phyloP scores from a whole-genome alignment of 1,140 invertebrate genomes.

The Papilio polytes region DNA sequence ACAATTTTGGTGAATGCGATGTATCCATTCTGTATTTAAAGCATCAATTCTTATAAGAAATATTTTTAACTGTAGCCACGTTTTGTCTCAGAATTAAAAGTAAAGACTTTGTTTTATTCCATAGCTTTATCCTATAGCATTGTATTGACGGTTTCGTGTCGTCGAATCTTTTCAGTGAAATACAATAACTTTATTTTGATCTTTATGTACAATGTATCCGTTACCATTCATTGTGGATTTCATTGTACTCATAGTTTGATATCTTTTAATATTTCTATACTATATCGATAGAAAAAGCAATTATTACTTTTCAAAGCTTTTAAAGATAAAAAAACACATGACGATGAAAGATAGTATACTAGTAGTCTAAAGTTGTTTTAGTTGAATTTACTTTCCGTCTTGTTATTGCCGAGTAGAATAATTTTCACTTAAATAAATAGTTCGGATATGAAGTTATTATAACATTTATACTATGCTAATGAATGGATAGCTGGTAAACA shows the following conservation, averaged over 20 bases:
- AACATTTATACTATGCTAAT: not conserved
- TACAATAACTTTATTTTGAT: not conserved
- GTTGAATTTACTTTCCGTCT: no score
- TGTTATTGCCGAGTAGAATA: not conserved
- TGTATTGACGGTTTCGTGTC: not conserved
- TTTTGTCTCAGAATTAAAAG: not conserved
- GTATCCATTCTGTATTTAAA: no score
- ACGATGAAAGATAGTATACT: no score
- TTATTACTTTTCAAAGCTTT: no score
- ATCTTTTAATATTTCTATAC: not conserved
- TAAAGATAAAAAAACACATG: no score
- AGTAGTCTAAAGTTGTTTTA: no score
- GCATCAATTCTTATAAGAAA: no score
- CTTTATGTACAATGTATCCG: not conserved
- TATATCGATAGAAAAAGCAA: no score
- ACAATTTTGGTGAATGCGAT: no score
- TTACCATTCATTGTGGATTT: not conserved
- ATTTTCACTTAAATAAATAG: not conserved
- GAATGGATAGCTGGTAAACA: not conserved
- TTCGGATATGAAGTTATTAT: not conserved
- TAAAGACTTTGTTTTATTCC: slow-evolving; percentile 7
- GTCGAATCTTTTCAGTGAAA: not conserved
- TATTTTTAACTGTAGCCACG: no score
- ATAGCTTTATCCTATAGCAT: not conserved
- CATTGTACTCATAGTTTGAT: slow-evolving; percentile 4